Evolutionary conservation across 2,888 invertebrate species (phyloP).

Genomic region (Monopis laevigella): DNA sequence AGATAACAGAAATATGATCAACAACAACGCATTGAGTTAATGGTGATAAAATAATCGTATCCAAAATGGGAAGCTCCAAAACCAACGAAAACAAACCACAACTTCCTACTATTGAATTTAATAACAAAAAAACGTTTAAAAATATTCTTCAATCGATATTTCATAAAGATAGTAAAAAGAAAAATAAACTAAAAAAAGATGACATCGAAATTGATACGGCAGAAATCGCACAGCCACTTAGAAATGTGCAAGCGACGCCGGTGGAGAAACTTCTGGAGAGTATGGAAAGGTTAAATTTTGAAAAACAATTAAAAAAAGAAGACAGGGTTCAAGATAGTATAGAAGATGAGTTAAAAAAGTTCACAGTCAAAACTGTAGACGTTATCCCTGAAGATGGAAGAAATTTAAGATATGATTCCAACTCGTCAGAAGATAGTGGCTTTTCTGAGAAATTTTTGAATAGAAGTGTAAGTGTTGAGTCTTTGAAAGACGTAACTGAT

Average conservation of each 20-base stretch:
- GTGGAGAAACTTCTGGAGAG: conserved; percentile 29
- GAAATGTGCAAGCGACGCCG: conserved; percentile 20
- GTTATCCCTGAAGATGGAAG: not conserved
- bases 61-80: conserved; percentile 43
- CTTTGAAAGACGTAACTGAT: conserved; percentile 13
- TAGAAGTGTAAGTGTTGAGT: not conserved
- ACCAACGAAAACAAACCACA: conserved; percentile 26
- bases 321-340: too few species aligned
- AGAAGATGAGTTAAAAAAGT: conserved; percentile 33
- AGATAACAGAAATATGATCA: too few species aligned
- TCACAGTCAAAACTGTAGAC: conserved; percentile 22
- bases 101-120: conserved; percentile 31
- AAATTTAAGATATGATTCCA: conserved; percentile 32
- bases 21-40: too few species aligned
- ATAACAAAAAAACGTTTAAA: conserved; percentile 35
- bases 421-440: conserved; percentile 49
- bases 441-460: conserved; percentile 32
- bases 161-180: conserved; percentile 23
- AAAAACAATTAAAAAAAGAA: conserved; percentile 21
- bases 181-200: conserved; percentile 23
- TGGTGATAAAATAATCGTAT: too few species aligned
- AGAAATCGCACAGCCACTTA: conserved; percentile 18
- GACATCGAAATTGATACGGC: not conserved
- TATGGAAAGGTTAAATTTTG: conserved; percentile 28
- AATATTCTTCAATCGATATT: conserved; percentile 25